Base-by-base conservation (phyloP, 2,113 vertebrate species). In the Desmodus rotundus region DNA sequence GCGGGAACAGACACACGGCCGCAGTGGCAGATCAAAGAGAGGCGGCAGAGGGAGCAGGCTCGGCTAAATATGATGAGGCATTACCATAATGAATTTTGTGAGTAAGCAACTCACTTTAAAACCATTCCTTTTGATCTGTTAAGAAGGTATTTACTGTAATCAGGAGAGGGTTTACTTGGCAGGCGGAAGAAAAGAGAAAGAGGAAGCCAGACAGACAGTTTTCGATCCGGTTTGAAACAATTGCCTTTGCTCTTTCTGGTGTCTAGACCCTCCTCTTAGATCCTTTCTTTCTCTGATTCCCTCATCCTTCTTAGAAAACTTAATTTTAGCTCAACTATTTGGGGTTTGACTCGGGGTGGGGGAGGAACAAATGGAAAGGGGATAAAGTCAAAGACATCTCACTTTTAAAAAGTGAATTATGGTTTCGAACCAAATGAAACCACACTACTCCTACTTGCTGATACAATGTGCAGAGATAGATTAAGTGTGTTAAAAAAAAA, bases 11-110 rank as follows among this genome's bases (percentile, higher is more conserved):
- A 97, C 93, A 96, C 87, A 94, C 97, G 98, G 96, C 98, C 94
- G 13, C 93, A 96, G 96, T 26, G 96, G 91, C 98, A 98, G 98
- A 98, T 98, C 97, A 98, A 98, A 98, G 97, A 19, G 33, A 98
- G 82, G 92, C 87, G 24, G 92, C 89, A 43, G 52, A 63, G 87
- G 81, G 81, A 95, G 56, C 41, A 31, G 31, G 92, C 93, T 98
- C 97, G 74, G 92, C 95, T 97, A 97, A 94, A 85, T 58, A 82
- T 89, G 97, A 97, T 81, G 95, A 81, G 93, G 92, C 94, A 98
- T 98, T 98, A 98, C 93, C 95, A 97, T 98, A 98, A 98, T 98
- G 98, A 98, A 98, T 98, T 98, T 97, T 97, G 97, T 97, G 98
- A 98, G 97, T 98, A 98, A 98, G 98, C 97, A 97, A 81, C 91